phyloP scores from a whole-genome alignment of 2,888 invertebrate genomes.

The Neuroscelio doddi region DNA sequence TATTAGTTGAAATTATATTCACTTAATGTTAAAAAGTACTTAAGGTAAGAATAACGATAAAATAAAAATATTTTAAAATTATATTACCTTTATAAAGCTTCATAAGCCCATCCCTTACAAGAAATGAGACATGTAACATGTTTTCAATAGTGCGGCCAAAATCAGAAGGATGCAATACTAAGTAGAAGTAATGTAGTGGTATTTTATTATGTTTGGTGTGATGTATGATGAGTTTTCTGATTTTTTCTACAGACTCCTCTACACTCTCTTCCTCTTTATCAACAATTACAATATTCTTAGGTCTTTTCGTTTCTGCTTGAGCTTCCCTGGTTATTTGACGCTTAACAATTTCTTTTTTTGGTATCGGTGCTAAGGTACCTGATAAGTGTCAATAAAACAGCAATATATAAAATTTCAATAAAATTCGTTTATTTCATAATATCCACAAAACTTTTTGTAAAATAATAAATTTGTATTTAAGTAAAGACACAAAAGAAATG shows the following conservation, averaged over 20 bases:
- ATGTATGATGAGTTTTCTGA: conserved; percentile 72
- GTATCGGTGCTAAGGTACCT: conserved; percentile 30
- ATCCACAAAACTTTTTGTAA: no score
- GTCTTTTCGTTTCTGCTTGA: conserved; percentile 70
- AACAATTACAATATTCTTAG: conserved; percentile 73
- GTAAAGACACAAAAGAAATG: no score
- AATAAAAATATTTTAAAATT: conserved; percentile 8
- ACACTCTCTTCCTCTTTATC: conserved; percentile 75
- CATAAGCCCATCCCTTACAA: conserved; percentile 75
- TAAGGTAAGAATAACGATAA: no score
- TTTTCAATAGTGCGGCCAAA: conserved; percentile 79
- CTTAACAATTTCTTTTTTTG: conserved; percentile 11
- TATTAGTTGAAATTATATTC: conserved; percentile 3
- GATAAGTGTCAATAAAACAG: no score
- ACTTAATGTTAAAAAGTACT: neutral
- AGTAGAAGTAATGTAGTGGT: conserved; percentile 76
- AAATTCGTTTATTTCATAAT: no score
- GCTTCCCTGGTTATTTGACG: conserved; percentile 39
- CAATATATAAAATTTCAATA: no score
- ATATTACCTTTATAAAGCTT: conserved; percentile 73
- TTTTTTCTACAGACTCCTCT: conserved; percentile 74
- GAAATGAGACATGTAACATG: conserved; percentile 78
- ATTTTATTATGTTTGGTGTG: conserved; percentile 69
- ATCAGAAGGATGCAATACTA: conserved; percentile 76
- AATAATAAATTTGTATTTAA: no score